A percentile compares a stretch with the other conserved stretches of the same genome.
Evolutionary conservation across 2,888 invertebrate genomes (phyloP).

Genomic region (Prosopocoilus inquinatus): DNA sequence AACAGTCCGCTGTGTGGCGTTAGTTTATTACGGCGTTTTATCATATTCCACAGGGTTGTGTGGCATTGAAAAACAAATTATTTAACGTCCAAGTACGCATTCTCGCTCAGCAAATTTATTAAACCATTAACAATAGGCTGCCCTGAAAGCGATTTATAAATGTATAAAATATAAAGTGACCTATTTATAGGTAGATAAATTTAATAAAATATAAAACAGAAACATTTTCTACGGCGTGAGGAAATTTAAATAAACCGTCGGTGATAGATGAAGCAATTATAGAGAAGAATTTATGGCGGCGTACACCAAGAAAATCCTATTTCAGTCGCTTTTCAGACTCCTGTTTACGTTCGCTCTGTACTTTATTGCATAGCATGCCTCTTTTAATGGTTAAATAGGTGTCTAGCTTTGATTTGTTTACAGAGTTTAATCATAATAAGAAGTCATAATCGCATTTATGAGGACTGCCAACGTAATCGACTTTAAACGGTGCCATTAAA

Average conservation of each 20-base stretch:
- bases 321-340: conserved; percentile 11
- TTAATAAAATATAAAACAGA: conserved; percentile 7
- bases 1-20: conserved; percentile 38
- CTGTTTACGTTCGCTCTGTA: conserved; percentile 15
- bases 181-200: conserved; percentile 5
- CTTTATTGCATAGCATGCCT: conserved; percentile 20
- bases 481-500: too few species aligned
- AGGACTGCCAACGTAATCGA: too few species aligned
- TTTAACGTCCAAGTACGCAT: too few species aligned
- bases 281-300: conserved; percentile 13
- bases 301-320: conserved; percentile 13
- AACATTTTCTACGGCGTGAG: conserved; percentile 9
- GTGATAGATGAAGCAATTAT: conserved; percentile 16
- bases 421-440: conserved; percentile 16
- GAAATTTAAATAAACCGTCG: conserved; percentile 12
- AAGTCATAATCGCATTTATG: too few species aligned
- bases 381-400: conserved; percentile 22
- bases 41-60: background rate
- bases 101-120: too few species aligned
- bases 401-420: conserved; percentile 19
- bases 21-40: conserved; percentile 37
- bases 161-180: background rate
- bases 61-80: background rate
- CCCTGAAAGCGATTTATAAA: background rate
- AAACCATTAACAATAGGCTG: too few species aligned